phyloP scores from a whole-genome alignment of 2,113 vertebrate species.

The Mola mola region DNA sequence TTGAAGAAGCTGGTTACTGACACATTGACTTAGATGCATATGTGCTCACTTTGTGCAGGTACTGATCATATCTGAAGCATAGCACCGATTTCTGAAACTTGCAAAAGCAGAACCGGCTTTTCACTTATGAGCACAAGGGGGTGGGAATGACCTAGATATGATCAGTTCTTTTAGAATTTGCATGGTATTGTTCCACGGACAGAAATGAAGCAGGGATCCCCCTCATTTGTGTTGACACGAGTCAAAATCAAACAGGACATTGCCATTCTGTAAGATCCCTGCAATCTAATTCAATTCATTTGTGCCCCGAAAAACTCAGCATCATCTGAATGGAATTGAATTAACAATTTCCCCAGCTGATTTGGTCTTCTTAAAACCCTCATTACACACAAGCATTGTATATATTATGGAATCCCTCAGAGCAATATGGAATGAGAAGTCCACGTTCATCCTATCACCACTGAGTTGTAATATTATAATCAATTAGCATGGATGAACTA shows the following conservation, averaged over 20 bases:
- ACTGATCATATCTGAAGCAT: not conserved
- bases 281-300: constrained; percentile 51
- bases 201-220: constrained; percentile 47
- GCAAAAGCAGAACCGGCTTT: constrained; percentile 8
- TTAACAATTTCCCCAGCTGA: constrained; percentile 76
- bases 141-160: constrained; percentile 44
- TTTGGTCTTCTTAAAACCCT: constrained; percentile 73
- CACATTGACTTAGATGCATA: not conserved
- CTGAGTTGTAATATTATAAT: constrained; percentile 77
- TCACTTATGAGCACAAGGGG: constrained; percentile 15
- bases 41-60: not conserved
- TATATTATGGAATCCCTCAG: constrained; percentile 75
- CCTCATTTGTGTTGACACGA: constrained; percentile 48
- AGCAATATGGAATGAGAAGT: constrained; percentile 60
- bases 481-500: constrained; percentile 77
- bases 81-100: not conserved
- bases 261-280: constrained; percentile 30
- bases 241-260: constrained; percentile 59
- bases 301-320: constrained; percentile 48
- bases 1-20: not conserved
- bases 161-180: constrained; percentile 49
- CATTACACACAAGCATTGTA: constrained; percentile 75
- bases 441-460: constrained; percentile 69
- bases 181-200: constrained; percentile 46
- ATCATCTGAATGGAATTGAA: constrained; percentile 68